Evolutionary conservation across 30 jellyfish, hydroid and myxozoan species (phyloP), one percentile per base, ranked within the genome.

Genomic region (Rhopilema esculentum): DNA sequence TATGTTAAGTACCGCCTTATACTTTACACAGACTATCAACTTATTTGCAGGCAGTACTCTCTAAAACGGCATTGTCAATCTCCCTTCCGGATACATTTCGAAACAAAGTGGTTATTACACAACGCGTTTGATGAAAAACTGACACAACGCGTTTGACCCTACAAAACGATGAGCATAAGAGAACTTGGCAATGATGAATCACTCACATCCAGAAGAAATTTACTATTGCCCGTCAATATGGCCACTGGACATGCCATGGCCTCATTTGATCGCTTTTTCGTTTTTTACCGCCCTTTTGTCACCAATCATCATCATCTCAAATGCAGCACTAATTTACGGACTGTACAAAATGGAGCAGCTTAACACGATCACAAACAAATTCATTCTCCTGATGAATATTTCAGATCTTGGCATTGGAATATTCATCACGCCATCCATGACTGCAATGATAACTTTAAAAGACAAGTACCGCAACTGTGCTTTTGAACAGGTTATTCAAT

Each of bases 221-320:
- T 71, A 71, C 27, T 2, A 27, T 30, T 73, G 84, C 69, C 70
- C 1, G 31, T 81, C 91, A 0, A n/a, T 66, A 20, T 81, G 82
- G 82, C 91, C 91, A 1, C 67, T 81, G 61, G 91, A 81, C 25
- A 66, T 81, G 83, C 91, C 91, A 0, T 12, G 40, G 40, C 40
- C 30, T 0, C 87, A 84, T 22, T 27, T 74, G 18, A 71, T 62
- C 29, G 29, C 66, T 2, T 52, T 69, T 62, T 85, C 72, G 6
- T 53, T 65, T 22, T 18, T 32, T 4, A 23, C 71, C 29, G 22
- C 81, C 19, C 32, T 84, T 8, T 53, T 72, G 15, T 29, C 81
- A 8, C 75, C 72, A 9, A n/a, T 84, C 16, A 84, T 80, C 4
- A 62, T 72, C 40, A 17, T 48, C 12, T 9, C 87, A 1, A 84